A percentile compares a stretch with the other conserved stretches of the same genome.
These are phyloP conservation scores for Drosophila azteca DNA, from an alignment of 1,140 invertebrate genomes.

Conservation along the genomic window DNA sequence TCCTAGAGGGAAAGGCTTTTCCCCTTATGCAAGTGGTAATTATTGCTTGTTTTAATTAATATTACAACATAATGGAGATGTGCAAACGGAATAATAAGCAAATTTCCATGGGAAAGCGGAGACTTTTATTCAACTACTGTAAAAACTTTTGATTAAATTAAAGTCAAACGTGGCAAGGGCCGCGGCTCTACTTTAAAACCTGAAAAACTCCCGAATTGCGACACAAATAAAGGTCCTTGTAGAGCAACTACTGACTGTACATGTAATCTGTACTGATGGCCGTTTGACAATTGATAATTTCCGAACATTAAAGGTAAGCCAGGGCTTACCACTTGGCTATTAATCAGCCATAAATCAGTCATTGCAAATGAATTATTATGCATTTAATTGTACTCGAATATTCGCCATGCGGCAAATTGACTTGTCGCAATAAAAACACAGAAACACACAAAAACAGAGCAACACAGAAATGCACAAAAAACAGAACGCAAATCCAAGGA, in stretches of 20 bases:
- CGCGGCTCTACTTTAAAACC: too few species aligned
- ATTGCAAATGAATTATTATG: slow-evolving; percentile 57
- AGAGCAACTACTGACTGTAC: neutral
- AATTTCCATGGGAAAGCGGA: too few species aligned
- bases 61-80: too few species aligned
- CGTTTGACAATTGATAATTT: slow-evolving; percentile 25
- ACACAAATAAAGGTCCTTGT: neutral
- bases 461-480: too few species aligned
- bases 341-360: slow-evolving; percentile 55
- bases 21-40: too few species aligned
- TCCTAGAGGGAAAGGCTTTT: too few species aligned
- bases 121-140: too few species aligned
- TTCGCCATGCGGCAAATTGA: slow-evolving; percentile 31
- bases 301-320: slow-evolving; percentile 23
- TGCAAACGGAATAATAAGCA: too few species aligned
- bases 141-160: too few species aligned
- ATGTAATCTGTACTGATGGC: slow-evolving; percentile 17
- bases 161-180: too few species aligned
- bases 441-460: slow-evolving; percentile 13
- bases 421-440: slow-evolving; percentile 38
- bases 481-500: neutral
- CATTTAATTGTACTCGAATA: slow-evolving; percentile 55
- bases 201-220: too few species aligned
- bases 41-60: too few species aligned
- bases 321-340: slow-evolving; percentile 33